Evolutionary conservation across 2,888 invertebrate species (phyloP).

Genomic region (Euspilapteryx auroguttella): DNA sequence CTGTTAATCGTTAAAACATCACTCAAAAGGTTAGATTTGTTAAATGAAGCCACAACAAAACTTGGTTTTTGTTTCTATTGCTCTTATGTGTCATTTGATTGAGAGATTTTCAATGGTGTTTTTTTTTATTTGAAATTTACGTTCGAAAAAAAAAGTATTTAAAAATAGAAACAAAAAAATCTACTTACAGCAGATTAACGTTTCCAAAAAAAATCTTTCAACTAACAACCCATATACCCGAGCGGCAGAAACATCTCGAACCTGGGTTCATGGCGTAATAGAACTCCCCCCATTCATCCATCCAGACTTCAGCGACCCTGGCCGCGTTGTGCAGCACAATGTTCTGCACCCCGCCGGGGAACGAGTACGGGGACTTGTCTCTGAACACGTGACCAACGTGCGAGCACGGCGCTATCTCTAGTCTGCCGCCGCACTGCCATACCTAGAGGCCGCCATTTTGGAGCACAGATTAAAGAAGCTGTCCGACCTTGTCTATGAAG

Average conservation of each 20-base stretch:
- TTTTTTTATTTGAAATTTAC: too few relatives aligned
- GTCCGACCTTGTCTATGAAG: too few relatives aligned
- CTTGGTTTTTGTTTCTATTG: conserved; percentile 26
- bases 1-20: conserved; percentile 16
- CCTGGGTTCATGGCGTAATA: conserved; percentile 99
- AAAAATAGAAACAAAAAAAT: neutral
- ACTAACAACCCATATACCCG: neutral
- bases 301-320: conserved; percentile 98
- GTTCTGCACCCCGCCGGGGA: conserved; percentile 97
- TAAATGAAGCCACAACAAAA: conserved; percentile 55
- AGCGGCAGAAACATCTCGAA: conserved; percentile 45
- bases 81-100: conserved; percentile 18
- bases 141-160: neutral
- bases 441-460: conserved; percentile 53
- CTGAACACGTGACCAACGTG: conserved; percentile 98
- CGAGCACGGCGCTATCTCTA: conserved; percentile 95
- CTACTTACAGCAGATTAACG: too few relatives aligned
- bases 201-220: neutral
- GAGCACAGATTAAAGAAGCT: too few relatives aligned
- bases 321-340: conserved; percentile 98
- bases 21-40: conserved; percentile 20
- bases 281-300: conserved; percentile 99
- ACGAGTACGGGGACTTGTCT: conserved; percentile 97
- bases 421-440: conserved; percentile 95
- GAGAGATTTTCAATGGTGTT: too few relatives aligned